Evolutionary conservation across 2,797 vertebrate genomes (phyloP).

Genomic region (Microhierax caerulescens): DNA sequence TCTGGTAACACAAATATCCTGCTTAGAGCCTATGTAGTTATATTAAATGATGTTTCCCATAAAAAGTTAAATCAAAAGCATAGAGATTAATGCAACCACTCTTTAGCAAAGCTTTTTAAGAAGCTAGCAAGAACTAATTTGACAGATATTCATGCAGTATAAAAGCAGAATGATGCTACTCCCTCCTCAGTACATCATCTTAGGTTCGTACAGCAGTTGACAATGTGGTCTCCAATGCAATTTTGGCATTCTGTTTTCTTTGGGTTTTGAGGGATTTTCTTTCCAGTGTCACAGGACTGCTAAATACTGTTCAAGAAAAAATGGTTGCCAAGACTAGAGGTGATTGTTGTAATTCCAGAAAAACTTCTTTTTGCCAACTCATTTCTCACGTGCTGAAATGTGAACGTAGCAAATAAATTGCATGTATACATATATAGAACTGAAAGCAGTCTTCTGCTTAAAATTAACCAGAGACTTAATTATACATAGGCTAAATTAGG

Average conservation of each 20-base stretch:
- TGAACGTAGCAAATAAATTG: neutral
- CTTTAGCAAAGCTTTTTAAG: neutral
- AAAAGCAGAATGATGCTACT: neutral
- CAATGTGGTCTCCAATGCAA: neutral
- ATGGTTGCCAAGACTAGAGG: neutral
- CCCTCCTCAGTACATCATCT: neutral
- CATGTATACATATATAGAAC: accelerated
- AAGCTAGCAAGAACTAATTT: neutral
- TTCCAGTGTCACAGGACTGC: neutral
- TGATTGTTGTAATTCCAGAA: neutral
- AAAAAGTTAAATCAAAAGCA: neutral
- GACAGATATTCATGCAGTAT: neutral
- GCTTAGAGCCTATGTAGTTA: neutral
- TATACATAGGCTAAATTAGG: neutral
- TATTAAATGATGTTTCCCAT: neutral
- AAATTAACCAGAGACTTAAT: neutral
- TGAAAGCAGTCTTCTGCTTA: neutral
- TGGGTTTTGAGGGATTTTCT: neutral
- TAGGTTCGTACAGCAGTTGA: neutral
- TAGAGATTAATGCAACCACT: neutral
- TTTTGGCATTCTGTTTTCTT: neutral
- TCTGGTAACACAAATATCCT: neutral
- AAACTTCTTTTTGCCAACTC: neutral
- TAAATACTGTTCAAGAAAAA: neutral
- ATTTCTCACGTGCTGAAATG: neutral